Evolutionary conservation across 2,888 invertebrate species (phyloP), one percentile per base, ranked within the genome.

Genomic region (Phengaris alcon): DNA sequence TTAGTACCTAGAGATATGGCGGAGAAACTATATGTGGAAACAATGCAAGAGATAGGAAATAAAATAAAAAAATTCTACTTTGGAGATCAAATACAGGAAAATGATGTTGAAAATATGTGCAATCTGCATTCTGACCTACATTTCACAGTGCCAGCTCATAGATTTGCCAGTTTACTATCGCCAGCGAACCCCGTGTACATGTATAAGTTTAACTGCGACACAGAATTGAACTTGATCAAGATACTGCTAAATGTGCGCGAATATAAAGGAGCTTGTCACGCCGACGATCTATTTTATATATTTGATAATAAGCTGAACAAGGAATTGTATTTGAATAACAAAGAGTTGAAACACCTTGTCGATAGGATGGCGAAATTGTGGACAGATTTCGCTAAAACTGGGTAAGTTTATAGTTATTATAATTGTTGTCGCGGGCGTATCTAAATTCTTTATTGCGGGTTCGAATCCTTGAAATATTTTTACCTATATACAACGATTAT

Each of bases 361-460:
- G 80, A 82, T 64, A 80, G 83, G 52, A 77, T 91, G 59, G 88
- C 89, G 0, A 89, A 85, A 78, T 69, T 93, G 73, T 90, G 91
- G 90, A 85, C 90, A 0, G 88, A 91, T 78, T 93, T 93, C 78
- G 91, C 91, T 22, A 92, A 88, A 82, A 84, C 74, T 44, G 74
- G 74, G 74, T 74, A 54, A 74, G 74, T 35, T 52, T 7, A 52
- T 10, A 3, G 35, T 12, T 10, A 52, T 52, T 52, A 8, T 52
- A 12, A 52, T 35, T 64, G 5, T 55, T n/a, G 4, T 55, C 9
- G 9, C 54, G 9, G 9, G 6, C 13, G 6, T 44, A 35, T 35
- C 35, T 35, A 35, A 35, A 35, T 35, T 35, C 3, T 35, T 35
- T 35, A 35, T 35, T 35, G 35, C 4, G 35, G 35, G 35, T 35